phyloP scores from a whole-genome alignment of 1,140 invertebrate species.

The Drosophila rufa region DNA sequence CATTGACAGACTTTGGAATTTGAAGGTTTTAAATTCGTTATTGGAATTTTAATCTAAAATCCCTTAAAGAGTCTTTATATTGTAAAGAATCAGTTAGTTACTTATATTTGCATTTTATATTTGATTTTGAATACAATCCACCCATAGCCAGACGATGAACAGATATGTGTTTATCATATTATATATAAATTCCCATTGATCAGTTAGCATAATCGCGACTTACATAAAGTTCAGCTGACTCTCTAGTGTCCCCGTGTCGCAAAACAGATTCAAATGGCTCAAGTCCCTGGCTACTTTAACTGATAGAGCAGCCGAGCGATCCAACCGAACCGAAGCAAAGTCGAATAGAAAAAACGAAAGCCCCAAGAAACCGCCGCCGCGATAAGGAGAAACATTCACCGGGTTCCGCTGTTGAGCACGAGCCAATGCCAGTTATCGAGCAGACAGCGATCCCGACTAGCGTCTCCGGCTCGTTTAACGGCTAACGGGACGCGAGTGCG shows the following conservation, averaged over 20 bases:
- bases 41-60: background rate
- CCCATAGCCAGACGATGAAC: background rate
- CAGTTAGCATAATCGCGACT: slow-evolving; percentile 1
- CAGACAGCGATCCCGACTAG: slow-evolving; percentile 54
- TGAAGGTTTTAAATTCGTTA: background rate
- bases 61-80: background rate
- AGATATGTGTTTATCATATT: slow-evolving; percentile 3
- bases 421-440: slow-evolving; percentile 60
- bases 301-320: slow-evolving; percentile 31
- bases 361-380: slow-evolving; percentile 31
- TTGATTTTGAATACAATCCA: background rate
- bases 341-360: slow-evolving; percentile 18
- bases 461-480: slow-evolving; percentile 30
- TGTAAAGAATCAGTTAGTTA: background rate
- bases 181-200: background rate
- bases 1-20: background rate
- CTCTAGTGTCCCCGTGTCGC: slow-evolving; percentile 25
- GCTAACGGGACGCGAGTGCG: slow-evolving; percentile 34
- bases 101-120: background rate
- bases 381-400: slow-evolving; percentile 33
- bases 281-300: slow-evolving; percentile 40
- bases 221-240: slow-evolving; percentile 19
- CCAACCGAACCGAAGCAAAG: slow-evolving; percentile 13
- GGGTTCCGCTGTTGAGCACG: slow-evolving; percentile 14
- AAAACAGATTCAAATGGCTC: slow-evolving; percentile 35